Conservation (phyloP, 2,797 vertebrate species). For the Enteromius afrohamiltoni region DNA sequence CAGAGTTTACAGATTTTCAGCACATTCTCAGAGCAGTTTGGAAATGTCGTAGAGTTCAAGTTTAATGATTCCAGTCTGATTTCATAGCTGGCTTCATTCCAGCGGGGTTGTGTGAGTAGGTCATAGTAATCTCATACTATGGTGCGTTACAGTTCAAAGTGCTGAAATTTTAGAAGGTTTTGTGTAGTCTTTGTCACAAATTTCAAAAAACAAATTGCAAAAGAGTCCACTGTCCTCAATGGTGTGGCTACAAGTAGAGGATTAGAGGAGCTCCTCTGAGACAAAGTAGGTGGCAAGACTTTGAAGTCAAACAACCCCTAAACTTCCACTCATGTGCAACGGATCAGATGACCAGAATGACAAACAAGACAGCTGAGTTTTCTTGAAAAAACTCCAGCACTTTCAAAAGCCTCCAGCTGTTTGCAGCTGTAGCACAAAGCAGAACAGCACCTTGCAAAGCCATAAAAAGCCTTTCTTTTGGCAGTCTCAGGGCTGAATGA, state of each 20-base stretch:
- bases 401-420: conserved; percentile 74
- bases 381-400: conserved; percentile 44
- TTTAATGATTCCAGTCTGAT: conserved; percentile 14
- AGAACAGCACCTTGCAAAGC: conserved; percentile 71
- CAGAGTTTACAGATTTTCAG: not conserved
- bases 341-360: conserved; percentile 48
- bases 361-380: conserved; percentile 42
- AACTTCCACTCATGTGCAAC: conserved; percentile 32
- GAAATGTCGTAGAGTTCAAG: not conserved
- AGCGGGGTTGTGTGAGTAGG: conserved; percentile 5
- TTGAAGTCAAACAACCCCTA: conserved; percentile 40
- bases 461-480: conserved; percentile 61
- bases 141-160: conserved; percentile 32
- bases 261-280: not conserved
- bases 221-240: conserved; percentile 5
- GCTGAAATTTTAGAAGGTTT: conserved; percentile 24
- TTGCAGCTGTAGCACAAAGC: conserved; percentile 78
- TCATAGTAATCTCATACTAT: conserved; percentile 40
- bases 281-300: conserved; percentile 34
- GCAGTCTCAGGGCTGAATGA: conserved; percentile 61
- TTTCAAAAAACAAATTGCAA: conserved; percentile 36
- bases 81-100: conserved; percentile 38
- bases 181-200: conserved; percentile 20
- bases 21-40: not conserved
- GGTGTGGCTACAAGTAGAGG: conserved; percentile 29